Percentiles rank a stretch among this genome's conserved stretches.
phyloP scores from a whole-genome alignment of 2,113 vertebrate genomes.

The Danionella cerebrum region DNA sequence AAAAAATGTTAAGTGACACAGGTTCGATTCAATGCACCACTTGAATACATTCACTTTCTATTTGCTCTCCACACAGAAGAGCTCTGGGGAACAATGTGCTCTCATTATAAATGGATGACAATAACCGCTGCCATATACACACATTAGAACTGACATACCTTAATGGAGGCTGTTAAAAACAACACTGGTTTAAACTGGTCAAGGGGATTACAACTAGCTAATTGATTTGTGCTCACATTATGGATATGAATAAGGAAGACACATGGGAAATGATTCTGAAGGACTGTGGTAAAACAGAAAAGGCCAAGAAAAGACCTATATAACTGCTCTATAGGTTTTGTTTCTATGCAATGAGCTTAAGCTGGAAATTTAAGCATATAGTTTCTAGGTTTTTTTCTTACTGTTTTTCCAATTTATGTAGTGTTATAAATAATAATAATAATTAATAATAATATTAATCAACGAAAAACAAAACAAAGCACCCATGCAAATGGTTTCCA shows the following conservation, averaged over 20 bases:
- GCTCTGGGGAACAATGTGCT: constrained; percentile 50
- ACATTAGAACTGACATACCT: constrained; percentile 40
- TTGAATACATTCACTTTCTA: background rate
- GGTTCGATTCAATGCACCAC: background rate
- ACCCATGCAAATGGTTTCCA: too few relatives aligned
- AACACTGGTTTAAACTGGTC: constrained; percentile 38
- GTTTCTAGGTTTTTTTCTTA: too few relatives aligned
- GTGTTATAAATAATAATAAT: too few relatives aligned
- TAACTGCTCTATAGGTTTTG: too few relatives aligned
- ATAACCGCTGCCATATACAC: constrained; percentile 38
- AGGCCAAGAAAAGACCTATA: too few relatives aligned
- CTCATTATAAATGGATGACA: constrained; percentile 58
- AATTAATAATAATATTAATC: too few relatives aligned
- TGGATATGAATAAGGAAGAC: too few relatives aligned
- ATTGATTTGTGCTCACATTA: constrained; percentile 51
- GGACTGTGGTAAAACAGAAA: background rate
- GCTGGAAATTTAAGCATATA: too few relatives aligned
- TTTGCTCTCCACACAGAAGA: background rate
- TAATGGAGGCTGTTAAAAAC: constrained; percentile 46
- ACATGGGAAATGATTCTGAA: constrained; percentile 7
- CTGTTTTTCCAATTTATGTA: too few relatives aligned
- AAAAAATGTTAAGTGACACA: background rate
- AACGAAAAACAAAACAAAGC: too few relatives aligned
- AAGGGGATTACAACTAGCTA: constrained; percentile 42
- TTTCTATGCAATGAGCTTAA: too few relatives aligned